phyloP scores from a whole-genome alignment of 2,113 vertebrate species.

The Bombycilla garrulus region DNA sequence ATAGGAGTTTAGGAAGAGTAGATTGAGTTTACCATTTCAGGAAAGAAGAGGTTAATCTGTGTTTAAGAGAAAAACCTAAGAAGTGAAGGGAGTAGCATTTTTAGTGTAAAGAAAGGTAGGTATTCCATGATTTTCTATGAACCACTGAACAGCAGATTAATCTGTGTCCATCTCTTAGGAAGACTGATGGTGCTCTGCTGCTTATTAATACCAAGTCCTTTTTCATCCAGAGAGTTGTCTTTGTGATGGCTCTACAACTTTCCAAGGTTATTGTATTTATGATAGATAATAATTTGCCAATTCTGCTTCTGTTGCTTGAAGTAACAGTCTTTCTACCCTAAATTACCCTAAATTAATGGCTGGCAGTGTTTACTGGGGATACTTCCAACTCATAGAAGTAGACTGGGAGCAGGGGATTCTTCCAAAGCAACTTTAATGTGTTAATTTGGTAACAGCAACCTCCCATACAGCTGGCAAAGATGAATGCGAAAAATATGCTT shows the following conservation, averaged over 20 bases:
- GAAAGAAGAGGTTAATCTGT: slow-evolving; percentile 3
- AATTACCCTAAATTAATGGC: neutral
- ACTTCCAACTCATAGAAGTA: neutral
- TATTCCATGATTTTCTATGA: slow-evolving; percentile 43
- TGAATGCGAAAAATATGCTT: neutral
- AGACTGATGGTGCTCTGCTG: slow-evolving; percentile 28
- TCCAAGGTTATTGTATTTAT: slow-evolving; percentile 56
- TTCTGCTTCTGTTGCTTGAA: slow-evolving; percentile 15
- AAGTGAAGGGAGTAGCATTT: neutral
- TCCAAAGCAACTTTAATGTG: neutral
- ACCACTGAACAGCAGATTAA: slow-evolving; percentile 50
- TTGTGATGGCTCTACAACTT: slow-evolving; percentile 42
- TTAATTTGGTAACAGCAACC: neutral
- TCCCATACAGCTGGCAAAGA: neutral
- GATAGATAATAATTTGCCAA: slow-evolving; percentile 20
- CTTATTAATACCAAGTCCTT: neutral
- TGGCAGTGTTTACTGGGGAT: neutral
- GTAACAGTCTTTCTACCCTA: neutral
- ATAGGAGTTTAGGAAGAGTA: neutral
- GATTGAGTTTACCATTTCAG: neutral
- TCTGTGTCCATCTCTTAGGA: slow-evolving; percentile 41
- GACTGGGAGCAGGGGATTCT: neutral
- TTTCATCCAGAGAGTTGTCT: slow-evolving; percentile 38
- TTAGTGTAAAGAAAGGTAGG: neutral
- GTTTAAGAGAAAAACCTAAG: slow-evolving; percentile 7